These are phyloP conservation scores for Anarhynchus alexandrinus DNA, from an alignment of 2,113 vertebrate genomes.

Conservation along the genomic window DNA sequence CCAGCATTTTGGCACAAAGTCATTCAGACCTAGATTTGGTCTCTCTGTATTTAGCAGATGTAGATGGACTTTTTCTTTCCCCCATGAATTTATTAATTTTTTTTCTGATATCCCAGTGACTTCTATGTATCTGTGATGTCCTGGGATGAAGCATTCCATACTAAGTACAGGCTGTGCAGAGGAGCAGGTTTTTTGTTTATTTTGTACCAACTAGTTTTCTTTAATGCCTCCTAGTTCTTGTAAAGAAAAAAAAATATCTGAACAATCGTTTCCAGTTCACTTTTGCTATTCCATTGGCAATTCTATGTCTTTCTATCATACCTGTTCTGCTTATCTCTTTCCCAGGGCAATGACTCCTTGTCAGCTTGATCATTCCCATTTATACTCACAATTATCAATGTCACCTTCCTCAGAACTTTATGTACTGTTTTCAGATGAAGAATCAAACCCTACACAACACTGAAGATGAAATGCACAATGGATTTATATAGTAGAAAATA, in stretches of 20 bases:
- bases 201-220: background rate
- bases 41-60: background rate
- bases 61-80: background rate
- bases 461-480: background rate
- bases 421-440: background rate
- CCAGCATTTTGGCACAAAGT: background rate
- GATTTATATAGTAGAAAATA: background rate
- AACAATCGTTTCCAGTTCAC: background rate
- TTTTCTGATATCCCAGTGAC: background rate
- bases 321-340: background rate
- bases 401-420: background rate
- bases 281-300: background rate
- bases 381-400: background rate
- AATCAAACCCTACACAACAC: background rate
- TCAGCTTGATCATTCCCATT: background rate
- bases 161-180: background rate
- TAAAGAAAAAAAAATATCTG: background rate
- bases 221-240: background rate
- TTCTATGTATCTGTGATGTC: background rate
- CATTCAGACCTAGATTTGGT: background rate
- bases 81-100: background rate
- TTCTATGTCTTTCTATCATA: background rate
- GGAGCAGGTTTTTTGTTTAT: background rate
- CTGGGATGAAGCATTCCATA: background rate
- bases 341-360: background rate